These are phyloP conservation scores for Lagopus leucura DNA, from an alignment of 2,113 vertebrate genomes.

Conservation along the genomic window DNA sequence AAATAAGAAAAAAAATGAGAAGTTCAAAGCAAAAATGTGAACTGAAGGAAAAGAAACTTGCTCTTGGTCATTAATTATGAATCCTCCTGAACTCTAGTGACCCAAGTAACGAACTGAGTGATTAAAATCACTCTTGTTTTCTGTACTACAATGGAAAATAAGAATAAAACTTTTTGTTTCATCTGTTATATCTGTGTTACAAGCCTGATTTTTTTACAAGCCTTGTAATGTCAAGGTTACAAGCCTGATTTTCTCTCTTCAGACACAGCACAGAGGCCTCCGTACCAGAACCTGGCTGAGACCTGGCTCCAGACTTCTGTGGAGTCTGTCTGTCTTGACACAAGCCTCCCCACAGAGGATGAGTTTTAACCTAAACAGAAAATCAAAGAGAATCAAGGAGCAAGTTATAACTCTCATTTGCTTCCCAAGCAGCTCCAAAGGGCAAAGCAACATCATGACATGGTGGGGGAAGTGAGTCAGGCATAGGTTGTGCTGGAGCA, in stretches of 20 bases:
- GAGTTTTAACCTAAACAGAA: background rate
- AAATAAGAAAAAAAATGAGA: background rate
- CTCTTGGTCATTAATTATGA: constrained; percentile 10
- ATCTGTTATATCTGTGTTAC: background rate
- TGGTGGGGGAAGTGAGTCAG: fast-evolving
- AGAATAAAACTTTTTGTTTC: background rate
- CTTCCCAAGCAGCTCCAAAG: background rate
- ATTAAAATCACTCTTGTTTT: background rate
- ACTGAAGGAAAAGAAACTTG: background rate
- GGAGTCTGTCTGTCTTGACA: background rate
- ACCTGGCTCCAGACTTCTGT: background rate
- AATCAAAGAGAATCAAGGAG: background rate
- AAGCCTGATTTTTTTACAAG: background rate
- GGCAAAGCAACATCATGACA: fast-evolving
- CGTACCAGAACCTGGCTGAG: background rate
- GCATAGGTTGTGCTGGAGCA: background rate
- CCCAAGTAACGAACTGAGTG: background rate
- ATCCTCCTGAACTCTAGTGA: constrained; percentile 5
- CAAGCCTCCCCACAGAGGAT: fast-evolving
- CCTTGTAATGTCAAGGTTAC: no score
- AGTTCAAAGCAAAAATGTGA: constrained; percentile 47
- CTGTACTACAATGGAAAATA: background rate
- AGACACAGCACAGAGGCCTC: background rate
- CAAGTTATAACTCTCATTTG: background rate
- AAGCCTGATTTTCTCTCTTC: background rate